Evolutionary conservation across 2,113 vertebrate genomes (phyloP), one percentile per base, ranked within the genome.

Genomic region (Empidonax traillii): DNA sequence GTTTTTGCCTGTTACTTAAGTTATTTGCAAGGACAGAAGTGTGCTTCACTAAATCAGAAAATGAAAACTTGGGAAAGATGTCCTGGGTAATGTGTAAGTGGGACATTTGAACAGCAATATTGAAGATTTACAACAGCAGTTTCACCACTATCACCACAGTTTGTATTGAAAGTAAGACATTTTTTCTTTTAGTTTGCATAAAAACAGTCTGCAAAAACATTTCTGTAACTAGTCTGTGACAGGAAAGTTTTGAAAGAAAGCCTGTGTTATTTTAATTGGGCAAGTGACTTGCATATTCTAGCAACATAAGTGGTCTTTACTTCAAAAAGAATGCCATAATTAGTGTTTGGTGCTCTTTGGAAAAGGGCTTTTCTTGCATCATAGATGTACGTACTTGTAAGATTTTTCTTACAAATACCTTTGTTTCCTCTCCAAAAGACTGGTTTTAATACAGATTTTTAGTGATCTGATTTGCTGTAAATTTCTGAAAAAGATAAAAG

Each of bases 71-170:
- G 6, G 47, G 51, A 30, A 59, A 56, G 20, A 62, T 73, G 77
- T 91, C 18, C 39, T 21, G 4, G 5, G 33, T 39, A 37, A 43
- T 3, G 8, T 8, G 3, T n/a, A 65, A 49, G 22, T 30, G 65
- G 5, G 52, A 24, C 0, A 0, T 52, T 62, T 47, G 14, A 83
- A 37, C 18, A 58, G 10, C 13, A 11, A 1, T 51, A 59, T 3
- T 43, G n/a, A 68, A 31, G 33, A 44, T 53, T 15, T 46, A n/a
- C 55, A 71, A 10, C 27, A 31, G 55, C 37, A n/a, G 18, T 49
- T 28, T 85, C 24, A 22, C 21, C 22, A 9, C 5, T 53, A 14
- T 58, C 53, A 8, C 51, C 82, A 33, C 2, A 20, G 9, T 52
- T 89, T 51, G 16, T 35, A 53, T 66, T 33, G 56, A 75, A 88